These are phyloP conservation scores for Dipodomys spectabilis DNA, from an alignment of 2,113 vertebrate species.

Conservation along the genomic window DNA sequence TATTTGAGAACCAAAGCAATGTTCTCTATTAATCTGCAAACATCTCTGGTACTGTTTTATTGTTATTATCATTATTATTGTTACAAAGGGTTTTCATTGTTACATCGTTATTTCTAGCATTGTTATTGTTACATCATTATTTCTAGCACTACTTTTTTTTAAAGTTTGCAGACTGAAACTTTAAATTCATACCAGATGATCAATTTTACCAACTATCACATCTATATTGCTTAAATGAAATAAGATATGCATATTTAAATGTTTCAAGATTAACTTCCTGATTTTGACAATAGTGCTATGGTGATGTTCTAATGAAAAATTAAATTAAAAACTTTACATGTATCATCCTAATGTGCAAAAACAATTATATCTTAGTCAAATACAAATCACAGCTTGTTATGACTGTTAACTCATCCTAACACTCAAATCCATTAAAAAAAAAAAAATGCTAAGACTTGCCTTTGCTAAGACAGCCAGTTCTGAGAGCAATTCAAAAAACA, in stretches of 20 bases:
- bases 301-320: constrained; percentile 1
- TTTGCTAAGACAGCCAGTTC: background rate
- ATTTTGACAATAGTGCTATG: background rate
- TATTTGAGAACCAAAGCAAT: constrained; percentile 15
- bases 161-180: background rate
- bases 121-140: too few species aligned
- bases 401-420: background rate
- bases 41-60: background rate
- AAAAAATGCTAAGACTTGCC: background rate
- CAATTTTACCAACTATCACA: constrained; percentile 7
- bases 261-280: background rate
- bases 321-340: background rate
- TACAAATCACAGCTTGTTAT: background rate
- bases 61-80: too few species aligned
- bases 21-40: background rate
- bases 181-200: constrained; percentile 28
- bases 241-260: constrained; percentile 22
- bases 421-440: background rate
- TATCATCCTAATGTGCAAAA: constrained; percentile 1
- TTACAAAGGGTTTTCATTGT: too few species aligned
- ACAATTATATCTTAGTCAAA: background rate
- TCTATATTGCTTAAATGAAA: constrained; percentile 40
- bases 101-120: too few species aligned
- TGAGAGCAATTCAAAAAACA: background rate
- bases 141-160: background rate